A percentile compares a stretch with the other conserved stretches of the same genome.
phyloP scores from a whole-genome alignment of 2,888 invertebrate species.

The Saturnia japonica region DNA sequence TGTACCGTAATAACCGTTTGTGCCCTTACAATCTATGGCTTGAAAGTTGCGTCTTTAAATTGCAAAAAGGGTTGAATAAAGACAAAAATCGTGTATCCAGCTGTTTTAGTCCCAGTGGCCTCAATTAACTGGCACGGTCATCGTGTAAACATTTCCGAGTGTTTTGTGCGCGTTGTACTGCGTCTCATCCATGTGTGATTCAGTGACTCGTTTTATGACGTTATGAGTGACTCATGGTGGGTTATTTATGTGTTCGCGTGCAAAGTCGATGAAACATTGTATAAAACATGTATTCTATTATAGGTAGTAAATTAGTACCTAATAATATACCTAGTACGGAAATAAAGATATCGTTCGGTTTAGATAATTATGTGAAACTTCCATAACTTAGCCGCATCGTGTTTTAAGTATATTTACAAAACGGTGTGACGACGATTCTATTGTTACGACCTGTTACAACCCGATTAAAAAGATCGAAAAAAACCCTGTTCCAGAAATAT shows the following conservation, averaged over 20 bases:
- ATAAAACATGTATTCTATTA: not conserved
- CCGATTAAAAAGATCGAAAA: too few relatives aligned
- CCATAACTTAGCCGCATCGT: not conserved
- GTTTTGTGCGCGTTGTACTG: not conserved
- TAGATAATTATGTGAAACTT: not conserved
- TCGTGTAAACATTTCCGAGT: slow-evolving; percentile 1
- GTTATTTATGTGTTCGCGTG: slow-evolving; percentile 18
- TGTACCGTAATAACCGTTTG: not conserved
- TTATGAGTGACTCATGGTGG: slow-evolving; percentile 11
- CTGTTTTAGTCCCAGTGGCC: not conserved
- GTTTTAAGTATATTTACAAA: not conserved
- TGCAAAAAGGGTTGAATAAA: not conserved
- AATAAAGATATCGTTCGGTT: not conserved
- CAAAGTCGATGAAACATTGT: not conserved
- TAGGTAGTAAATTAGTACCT: not conserved
- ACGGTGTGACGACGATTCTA: not conserved
- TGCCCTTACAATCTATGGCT: too few relatives aligned
- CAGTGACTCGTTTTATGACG: slow-evolving; percentile 8
- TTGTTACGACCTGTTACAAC: too few relatives aligned
- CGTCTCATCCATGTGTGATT: slow-evolving; percentile 11
- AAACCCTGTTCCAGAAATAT: too few relatives aligned
- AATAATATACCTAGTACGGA: not conserved
- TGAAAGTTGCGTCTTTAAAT: not conserved
- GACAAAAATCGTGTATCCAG: not conserved
- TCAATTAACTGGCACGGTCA: slow-evolving; percentile 1